Evolutionary conservation across 2,113 vertebrate species (phyloP), one percentile per base, ranked within the genome.

Genomic region (Cichladusa arquata): DNA sequence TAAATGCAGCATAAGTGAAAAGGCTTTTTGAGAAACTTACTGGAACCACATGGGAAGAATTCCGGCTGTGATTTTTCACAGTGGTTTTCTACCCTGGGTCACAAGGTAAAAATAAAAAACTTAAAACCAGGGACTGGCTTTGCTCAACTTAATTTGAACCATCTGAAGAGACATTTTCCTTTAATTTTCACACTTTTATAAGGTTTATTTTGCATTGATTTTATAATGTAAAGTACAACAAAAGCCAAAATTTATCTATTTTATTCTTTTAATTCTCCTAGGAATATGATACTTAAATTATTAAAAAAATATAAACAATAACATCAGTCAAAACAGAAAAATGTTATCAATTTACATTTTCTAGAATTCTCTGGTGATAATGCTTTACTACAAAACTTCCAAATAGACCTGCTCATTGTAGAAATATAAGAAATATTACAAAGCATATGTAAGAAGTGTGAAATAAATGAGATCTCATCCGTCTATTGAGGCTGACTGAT

Each of bases 381-480:
- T 26, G 23, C 2, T 84, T 77, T 54, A 38, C 14, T 66, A 73
- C 26, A 73, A 50, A 57, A 61, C 29, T 45, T 29, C 42, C 53
- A 47, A 83, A 80, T 3, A 72, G 10, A 53, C 11, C 8, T 48
- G 19, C 12, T 60, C 0, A 0, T 6, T 5, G 8, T 5, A 64
- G 51, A 88, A 96, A 66, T 54, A 24, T 33, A 74, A 83, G 19
- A 66, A 81, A 19, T 84, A 50, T 38, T 81, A 20, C 16, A 79
- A 24, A 51, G 8, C 8, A n/a, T 16, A 51, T 50, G 13, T 34
- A 67, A 67, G 40, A 44, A 51, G 14, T 29, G 19, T 64, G 57
- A 61, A 76, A 80, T 45, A 93, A 82, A 80, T 53, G 22, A 81
- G 31, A 61, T 62, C 38, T 81, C 64, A 77, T 72, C 42, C 3